Evolutionary conservation across 2,888 invertebrate species (phyloP), one percentile per base, ranked within the genome.

Genomic region (Drosophila maculinotata): DNA sequence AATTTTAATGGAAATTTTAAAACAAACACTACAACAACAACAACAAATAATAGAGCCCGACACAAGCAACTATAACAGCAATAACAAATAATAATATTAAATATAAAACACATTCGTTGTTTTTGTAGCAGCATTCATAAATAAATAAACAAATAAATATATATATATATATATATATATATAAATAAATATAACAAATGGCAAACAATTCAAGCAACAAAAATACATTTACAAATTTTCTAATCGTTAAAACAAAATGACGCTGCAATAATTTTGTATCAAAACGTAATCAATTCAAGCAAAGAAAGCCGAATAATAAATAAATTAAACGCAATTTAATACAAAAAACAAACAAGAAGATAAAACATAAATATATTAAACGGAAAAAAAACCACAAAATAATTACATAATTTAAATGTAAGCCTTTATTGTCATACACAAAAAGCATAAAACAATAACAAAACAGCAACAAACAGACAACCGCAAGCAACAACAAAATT

Each of bases 1-100:
- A 88, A 87, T 88, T 89, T 83, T 79, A 90, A 89, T 87, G 87
- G 87, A 84, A 90, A 88, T 89, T 89, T 89, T 89, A 90, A 78
- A 70, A 31, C 76, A 58, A 69, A 64, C 45, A 70, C 59, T 58
- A 56, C 71, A 62, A 60, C 52, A 42, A 54, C 56, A 63, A 42
- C 36, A 80, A 70, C 60, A 65, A 62, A 15, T n/a, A 47, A 52
- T 39, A 76, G 57, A 69, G 56, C 48, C 70, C 69, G 69, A 78
- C 70, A 77, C 70, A 74, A 81, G 71, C 71, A 82, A 75, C 83
- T 76, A 83, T 74, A 79, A 79, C 68, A 82, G 66, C 64, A 72
- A 65, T 41, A 41, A 65, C 30, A 70, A 60, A 67, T 44, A 54
- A 62, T 53, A 38, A 56, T 33, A 58, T 45, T 38, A 68, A 35